Percentiles rank a stretch among this genome's conserved stretches.
Conservation (phyloP, 2,888 invertebrate genomes). For the Tetropium fuscum region DNA sequence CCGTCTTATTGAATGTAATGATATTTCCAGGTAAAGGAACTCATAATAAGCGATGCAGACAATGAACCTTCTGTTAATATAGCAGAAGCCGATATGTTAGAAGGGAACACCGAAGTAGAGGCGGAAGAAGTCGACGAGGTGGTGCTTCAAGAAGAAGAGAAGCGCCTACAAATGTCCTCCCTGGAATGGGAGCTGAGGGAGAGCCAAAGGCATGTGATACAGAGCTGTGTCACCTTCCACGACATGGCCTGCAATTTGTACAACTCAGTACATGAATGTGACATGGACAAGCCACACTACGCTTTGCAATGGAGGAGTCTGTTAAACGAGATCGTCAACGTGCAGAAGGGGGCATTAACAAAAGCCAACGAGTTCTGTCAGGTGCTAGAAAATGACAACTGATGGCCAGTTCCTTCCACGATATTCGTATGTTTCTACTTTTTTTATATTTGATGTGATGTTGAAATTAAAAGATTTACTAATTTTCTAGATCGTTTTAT, state of each 20-base stretch:
- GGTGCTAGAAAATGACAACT: too few species aligned
- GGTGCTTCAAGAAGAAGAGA: conserved; percentile 45
- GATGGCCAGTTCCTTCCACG: too few species aligned
- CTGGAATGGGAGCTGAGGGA: conserved; percentile 76
- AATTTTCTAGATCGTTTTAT: conserved; percentile 6
- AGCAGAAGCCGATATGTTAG: conserved; percentile 41
- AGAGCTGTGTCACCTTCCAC: conserved; percentile 78
- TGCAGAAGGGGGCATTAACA: conserved; percentile 57
- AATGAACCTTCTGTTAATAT: conserved; percentile 33
- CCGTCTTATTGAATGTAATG: too few species aligned
- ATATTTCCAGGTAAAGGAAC: conserved; percentile 81
- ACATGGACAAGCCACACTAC: conserved; percentile 84
- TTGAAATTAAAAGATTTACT: conserved; percentile 20
- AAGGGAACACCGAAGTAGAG: conserved; percentile 41
- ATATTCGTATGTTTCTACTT: conserved; percentile 13
- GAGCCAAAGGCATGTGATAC: conserved; percentile 84
- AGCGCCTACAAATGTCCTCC: conserved; percentile 45
- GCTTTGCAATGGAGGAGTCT: conserved; percentile 59
- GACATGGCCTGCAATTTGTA: conserved; percentile 82
- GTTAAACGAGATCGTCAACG: conserved; percentile 58
- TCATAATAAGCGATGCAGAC: conserved; percentile 69
- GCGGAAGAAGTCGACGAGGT: conserved; percentile 49
- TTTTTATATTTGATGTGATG: conserved; percentile 31
- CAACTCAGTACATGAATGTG: conserved; percentile 86
- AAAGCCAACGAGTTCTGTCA: conserved; percentile 59